Conservation (phyloP, 2,888 invertebrate genomes). For the Quadriops clusia region DNA sequence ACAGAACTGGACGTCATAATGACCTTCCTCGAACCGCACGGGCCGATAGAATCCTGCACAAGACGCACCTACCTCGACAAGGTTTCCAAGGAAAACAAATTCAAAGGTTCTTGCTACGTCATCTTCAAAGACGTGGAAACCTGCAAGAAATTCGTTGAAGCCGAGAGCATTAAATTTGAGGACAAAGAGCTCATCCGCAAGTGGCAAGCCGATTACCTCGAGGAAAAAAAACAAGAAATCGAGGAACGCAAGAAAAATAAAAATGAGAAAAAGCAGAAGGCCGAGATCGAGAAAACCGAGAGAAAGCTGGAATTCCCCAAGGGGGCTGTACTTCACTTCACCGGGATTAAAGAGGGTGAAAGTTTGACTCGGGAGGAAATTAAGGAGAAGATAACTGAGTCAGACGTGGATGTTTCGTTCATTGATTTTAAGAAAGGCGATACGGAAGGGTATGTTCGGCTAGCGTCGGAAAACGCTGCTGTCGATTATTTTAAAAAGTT, state of each 20-base stretch:
- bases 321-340: conserved; percentile 63
- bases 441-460: conserved; percentile 58
- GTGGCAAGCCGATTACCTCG: conserved; percentile 58
- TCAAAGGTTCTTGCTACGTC: conserved; percentile 88
- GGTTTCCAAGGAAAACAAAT: conserved; percentile 50
- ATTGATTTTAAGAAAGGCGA: conserved; percentile 68
- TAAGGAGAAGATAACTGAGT: conserved; percentile 53
- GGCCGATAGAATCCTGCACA: conserved; percentile 50
- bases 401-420: conserved; percentile 53
- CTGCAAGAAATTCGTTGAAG: conserved; percentile 65
- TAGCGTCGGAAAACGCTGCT: conserved; percentile 58
- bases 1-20: conserved; percentile 55
- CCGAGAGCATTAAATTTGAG: conserved; percentile 50
- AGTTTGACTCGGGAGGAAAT: conserved; percentile 57
- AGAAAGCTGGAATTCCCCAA: conserved; percentile 49
- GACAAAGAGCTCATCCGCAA: conserved; percentile 55
- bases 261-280: conserved; percentile 42
- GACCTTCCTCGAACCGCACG: conserved; percentile 58
- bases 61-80: conserved; percentile 51
- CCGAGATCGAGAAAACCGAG: conserved; percentile 21
- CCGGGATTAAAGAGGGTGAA: conserved; percentile 44
- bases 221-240: conserved; percentile 56
- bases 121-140: conserved; percentile 72
- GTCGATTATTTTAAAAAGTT: conserved; percentile 51
- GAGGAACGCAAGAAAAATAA: conserved; percentile 41